Evolutionary conservation across 2,888 invertebrate genomes (phyloP).

Genomic region (Antheraea yamamai): DNA sequence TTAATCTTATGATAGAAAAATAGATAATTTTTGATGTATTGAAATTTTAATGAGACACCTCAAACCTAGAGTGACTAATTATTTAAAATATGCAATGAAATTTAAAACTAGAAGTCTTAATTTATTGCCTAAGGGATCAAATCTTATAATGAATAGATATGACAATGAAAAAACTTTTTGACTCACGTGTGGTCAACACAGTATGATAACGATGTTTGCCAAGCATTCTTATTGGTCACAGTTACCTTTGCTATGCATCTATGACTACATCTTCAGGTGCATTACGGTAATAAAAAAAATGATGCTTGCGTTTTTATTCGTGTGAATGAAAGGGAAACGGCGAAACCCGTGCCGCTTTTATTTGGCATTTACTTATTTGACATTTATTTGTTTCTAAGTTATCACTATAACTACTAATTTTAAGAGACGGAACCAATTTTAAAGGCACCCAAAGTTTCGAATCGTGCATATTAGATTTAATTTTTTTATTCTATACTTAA

Average conservation of each 20-base stretch:
- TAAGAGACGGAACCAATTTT: slow-evolving; percentile 3
- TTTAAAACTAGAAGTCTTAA: no score
- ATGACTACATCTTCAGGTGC: no score
- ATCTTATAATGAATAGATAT: neutral
- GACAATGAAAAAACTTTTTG: neutral
- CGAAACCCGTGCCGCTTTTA: neutral
- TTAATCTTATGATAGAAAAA: neutral
- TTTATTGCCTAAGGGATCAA: no score
- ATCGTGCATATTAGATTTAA: neutral
- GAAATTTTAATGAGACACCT: neutral
- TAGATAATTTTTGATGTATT: neutral
- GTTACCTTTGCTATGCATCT: neutral
- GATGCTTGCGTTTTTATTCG: neutral
- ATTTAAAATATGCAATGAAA: no score
- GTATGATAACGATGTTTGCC: neutral
- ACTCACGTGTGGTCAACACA: neutral
- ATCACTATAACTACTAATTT: no score
- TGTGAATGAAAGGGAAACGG: neutral
- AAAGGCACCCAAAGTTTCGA: neutral
- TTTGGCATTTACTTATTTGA: slow-evolving; percentile 2
- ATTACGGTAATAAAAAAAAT: neutral
- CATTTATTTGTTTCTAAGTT: no score
- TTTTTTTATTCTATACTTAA: neutral
- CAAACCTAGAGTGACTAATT: neutral
- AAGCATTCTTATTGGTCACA: neutral